These are phyloP conservation scores for Helicoverpa assulta DNA, from an alignment of 2,888 invertebrate genomes.

Conservation along the genomic window DNA sequence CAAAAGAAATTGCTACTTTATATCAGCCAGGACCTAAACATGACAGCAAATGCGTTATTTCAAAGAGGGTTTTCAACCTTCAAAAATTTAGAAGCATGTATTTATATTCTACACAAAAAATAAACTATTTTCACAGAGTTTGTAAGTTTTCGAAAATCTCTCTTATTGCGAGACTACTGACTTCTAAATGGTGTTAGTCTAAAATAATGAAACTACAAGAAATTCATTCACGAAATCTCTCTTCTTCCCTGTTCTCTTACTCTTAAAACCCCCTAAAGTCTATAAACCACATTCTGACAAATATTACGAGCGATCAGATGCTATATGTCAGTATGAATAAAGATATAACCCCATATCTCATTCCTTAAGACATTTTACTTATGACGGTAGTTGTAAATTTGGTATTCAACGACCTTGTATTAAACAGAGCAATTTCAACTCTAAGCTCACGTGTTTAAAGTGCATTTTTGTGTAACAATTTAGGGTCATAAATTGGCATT, in stretches of 20 bases:
- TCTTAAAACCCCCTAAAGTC: conserved; percentile 39
- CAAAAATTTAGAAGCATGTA: too few relatives aligned
- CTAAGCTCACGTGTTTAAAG: conserved; percentile 3
- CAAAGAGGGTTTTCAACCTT: too few relatives aligned
- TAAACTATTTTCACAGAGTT: too few relatives aligned
- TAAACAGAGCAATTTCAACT: conserved; percentile 32
- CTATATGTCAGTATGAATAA: conserved; percentile 78
- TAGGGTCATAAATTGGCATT: conserved; percentile 59
- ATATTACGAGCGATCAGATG: conserved; percentile 74
- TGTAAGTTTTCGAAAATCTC: too few relatives aligned
- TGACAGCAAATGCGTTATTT: not conserved
- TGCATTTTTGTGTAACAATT: conserved; percentile 24
- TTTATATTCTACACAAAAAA: too few relatives aligned
- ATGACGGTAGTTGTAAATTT: conserved; percentile 83
- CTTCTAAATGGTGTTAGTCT: too few relatives aligned
- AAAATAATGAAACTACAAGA: too few relatives aligned
- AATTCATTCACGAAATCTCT: not conserved
- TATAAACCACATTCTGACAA: conserved; percentile 77
- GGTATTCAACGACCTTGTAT: conserved; percentile 65
- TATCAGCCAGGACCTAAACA: not conserved
- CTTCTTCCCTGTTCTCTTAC: not conserved
- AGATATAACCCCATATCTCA: conserved; percentile 82
- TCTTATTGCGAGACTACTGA: too few relatives aligned
- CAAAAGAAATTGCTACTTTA: not conserved
- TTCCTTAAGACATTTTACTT: conserved; percentile 81